These are phyloP conservation scores for Amazonetta brasiliensis DNA, from an alignment of 2,797 vertebrate species.

Conservation along the genomic window DNA sequence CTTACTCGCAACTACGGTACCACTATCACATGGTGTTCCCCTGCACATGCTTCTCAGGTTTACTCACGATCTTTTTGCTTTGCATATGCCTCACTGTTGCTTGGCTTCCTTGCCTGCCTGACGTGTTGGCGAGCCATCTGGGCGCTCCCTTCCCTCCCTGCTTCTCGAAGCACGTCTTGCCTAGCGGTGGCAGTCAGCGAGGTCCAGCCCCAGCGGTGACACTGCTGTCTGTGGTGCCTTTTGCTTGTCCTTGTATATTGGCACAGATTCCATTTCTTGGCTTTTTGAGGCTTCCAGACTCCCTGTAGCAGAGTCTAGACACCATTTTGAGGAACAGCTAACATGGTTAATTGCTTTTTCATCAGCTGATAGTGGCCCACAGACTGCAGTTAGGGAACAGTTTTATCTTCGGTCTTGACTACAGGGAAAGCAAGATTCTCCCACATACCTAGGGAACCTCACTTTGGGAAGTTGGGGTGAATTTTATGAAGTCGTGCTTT, in stretches of 20 bases:
- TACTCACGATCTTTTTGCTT: conserved; percentile 10
- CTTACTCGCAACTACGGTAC: background rate
- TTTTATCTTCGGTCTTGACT: background rate
- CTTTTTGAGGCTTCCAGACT: background rate
- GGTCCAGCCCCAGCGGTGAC: background rate
- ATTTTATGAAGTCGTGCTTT: background rate
- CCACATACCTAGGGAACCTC: background rate
- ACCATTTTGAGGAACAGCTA: background rate
- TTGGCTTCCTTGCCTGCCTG: conserved; percentile 38
- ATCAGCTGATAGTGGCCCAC: background rate
- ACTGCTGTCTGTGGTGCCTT: conserved; percentile 1
- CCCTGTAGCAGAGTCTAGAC: background rate
- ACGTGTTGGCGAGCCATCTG: conserved; percentile 26
- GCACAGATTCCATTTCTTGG: background rate
- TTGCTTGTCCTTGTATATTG: background rate
- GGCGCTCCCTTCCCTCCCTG: background rate
- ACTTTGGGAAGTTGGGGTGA: background rate
- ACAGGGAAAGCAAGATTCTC: background rate
- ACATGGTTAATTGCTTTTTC: background rate
- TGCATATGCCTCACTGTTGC: conserved; percentile 40
- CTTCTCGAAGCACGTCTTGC: background rate
- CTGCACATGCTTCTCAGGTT: conserved; percentile 19
- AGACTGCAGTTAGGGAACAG: background rate
- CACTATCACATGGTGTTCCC: background rate
- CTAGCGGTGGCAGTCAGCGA: conserved; percentile 56